Percentiles rank a stretch among this genome's conserved stretches.
phyloP scores from a whole-genome alignment of 2,113 vertebrate species.

The Xyliphius kryptos region DNA sequence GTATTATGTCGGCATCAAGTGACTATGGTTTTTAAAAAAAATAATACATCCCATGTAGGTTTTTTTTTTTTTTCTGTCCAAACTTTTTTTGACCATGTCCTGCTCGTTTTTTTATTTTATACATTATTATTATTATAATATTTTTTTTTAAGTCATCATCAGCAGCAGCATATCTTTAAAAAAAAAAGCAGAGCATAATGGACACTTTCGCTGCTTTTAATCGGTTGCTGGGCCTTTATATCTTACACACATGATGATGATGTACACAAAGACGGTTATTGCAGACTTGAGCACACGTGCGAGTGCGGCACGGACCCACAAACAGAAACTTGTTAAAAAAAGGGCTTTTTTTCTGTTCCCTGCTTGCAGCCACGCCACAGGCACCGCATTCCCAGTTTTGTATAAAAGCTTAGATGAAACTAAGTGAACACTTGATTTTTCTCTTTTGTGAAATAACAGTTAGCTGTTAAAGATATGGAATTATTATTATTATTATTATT shows the following conservation, averaged over 20 bases:
- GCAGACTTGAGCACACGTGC: background rate
- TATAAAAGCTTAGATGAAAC: slow-evolving; percentile 56
- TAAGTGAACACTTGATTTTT: slow-evolving; percentile 42
- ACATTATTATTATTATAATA: slow-evolving; percentile 11
- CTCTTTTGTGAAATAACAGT: slow-evolving; percentile 54
- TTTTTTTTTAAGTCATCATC: slow-evolving; percentile 24
- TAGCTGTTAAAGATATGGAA: slow-evolving; percentile 52
- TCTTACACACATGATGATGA: too few species aligned
- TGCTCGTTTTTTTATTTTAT: slow-evolving; percentile 32
- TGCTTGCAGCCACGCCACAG: slow-evolving; percentile 60
- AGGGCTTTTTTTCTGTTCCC: slow-evolving; percentile 69
- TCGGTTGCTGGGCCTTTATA: slow-evolving; percentile 55
- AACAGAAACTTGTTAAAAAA: slow-evolving; percentile 56
- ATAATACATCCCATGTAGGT: too few species aligned
- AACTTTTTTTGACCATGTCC: slow-evolving; percentile 48
- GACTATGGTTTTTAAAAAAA: slow-evolving; percentile 63
- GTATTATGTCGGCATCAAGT: slow-evolving; percentile 58
- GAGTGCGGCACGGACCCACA: background rate
- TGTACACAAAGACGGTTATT: slow-evolving; percentile 40
- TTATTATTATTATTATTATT: slow-evolving; percentile 45
- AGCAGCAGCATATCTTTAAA: slow-evolving; percentile 50
- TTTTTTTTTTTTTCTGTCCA: too few species aligned
- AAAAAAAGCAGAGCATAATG: slow-evolving; percentile 28
- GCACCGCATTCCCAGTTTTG: slow-evolving; percentile 67
- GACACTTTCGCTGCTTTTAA: slow-evolving; percentile 50